Percentiles rank a stretch among this genome's conserved stretches.
phyloP scores from a whole-genome alignment of 2,888 invertebrate species.

The Gasteruption jaculator region DNA sequence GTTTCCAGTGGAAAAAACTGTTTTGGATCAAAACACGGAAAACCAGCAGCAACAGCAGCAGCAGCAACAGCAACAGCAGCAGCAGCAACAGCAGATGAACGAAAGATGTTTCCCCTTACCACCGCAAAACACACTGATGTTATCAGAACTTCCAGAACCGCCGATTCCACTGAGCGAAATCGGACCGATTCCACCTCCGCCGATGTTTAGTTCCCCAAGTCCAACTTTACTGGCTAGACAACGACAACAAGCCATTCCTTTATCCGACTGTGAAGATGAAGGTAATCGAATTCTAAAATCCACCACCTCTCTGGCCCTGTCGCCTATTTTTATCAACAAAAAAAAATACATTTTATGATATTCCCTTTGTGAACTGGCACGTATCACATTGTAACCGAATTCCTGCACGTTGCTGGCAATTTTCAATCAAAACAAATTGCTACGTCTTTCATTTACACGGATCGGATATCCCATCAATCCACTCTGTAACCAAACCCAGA shows the following conservation, averaged over 20 bases:
- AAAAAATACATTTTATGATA: no score
- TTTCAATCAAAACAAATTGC: no score
- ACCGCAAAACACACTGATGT: slow-evolving; percentile 58
- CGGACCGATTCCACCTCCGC: slow-evolving; percentile 90
- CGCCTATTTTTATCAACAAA: no score
- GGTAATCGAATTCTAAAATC: slow-evolving; percentile 56
- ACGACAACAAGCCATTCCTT: slow-evolving; percentile 36
- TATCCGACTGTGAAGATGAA: slow-evolving; percentile 64
- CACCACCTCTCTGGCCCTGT: no score
- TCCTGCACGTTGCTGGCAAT: no score
- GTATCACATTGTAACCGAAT: no score
- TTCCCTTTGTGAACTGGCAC: no score
- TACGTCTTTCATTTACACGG: no score
- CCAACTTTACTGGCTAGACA: slow-evolving; percentile 62
- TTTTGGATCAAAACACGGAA: slow-evolving; percentile 36
- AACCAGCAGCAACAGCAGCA: slow-evolving; percentile 32
- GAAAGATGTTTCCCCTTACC: slow-evolving; percentile 44
- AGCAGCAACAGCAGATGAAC: slow-evolving; percentile 38
- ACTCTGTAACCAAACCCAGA: no score
- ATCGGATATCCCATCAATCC: no score
- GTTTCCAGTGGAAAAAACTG: slow-evolving; percentile 39
- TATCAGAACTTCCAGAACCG: slow-evolving; percentile 86
- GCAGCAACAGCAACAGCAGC: slow-evolving; percentile 22
- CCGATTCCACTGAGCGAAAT: slow-evolving; percentile 90
- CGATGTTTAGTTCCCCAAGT: slow-evolving; percentile 91